A percentile compares a stretch with the other conserved stretches of the same genome.
Evolutionary conservation across 2,113 vertebrate genomes (phyloP).

Genomic region (Vicugna pacos): DNA sequence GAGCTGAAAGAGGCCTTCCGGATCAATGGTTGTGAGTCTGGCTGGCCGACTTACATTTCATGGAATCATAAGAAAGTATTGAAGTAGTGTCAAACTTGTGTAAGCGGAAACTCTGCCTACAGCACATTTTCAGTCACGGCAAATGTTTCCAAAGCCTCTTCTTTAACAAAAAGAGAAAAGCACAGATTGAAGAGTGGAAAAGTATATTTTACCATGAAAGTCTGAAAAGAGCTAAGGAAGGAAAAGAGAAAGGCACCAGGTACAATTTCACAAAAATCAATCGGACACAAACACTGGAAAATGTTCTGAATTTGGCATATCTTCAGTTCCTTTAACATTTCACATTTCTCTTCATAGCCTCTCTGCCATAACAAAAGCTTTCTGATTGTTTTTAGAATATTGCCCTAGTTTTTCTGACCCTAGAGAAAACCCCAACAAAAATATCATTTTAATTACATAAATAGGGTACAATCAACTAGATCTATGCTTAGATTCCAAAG

Average conservation of each 20-base stretch:
- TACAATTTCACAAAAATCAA: conserved; percentile 5
- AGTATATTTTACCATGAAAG: conserved; percentile 33
- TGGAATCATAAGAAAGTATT: conserved; percentile 52
- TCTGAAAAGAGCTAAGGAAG: not conserved
- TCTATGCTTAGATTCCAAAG: not conserved
- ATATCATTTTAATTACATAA: not conserved
- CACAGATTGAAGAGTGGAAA: not conserved
- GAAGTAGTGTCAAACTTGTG: conserved; percentile 11
- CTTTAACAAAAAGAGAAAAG: conserved; percentile 17
- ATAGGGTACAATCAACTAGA: not conserved
- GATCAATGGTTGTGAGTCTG: not conserved
- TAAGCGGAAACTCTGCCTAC: conserved; percentile 31
- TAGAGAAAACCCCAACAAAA: not conserved
- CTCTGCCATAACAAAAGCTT: not conserved
- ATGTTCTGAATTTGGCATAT: not conserved
- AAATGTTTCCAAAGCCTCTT: conserved; percentile 39
- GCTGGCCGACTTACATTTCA: conserved; percentile 27
- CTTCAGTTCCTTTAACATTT: not conserved
- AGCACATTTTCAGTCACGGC: conserved; percentile 18
- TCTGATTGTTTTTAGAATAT: not conserved
- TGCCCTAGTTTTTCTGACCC: not conserved
- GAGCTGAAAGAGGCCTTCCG: not conserved
- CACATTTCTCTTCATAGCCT: not conserved
- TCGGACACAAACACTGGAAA: not conserved
- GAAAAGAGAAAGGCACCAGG: not conserved